Evolutionary conservation across 2,113 vertebrate genomes (phyloP).

Genomic region (Collichthys lucidus): DNA sequence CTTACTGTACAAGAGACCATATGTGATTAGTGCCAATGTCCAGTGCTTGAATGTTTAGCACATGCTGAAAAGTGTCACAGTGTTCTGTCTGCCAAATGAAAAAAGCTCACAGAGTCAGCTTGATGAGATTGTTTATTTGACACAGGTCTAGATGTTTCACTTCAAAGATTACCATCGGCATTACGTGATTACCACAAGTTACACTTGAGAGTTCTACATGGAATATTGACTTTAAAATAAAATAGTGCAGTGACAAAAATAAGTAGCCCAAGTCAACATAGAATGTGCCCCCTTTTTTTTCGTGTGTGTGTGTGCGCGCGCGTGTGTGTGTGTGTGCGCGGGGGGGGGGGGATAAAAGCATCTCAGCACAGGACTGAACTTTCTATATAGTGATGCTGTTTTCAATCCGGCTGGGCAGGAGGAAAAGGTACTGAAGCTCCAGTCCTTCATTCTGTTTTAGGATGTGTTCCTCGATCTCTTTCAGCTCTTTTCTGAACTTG

Average conservation of each 20-base stretch:
- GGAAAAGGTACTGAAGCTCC: slow-evolving; percentile 77
- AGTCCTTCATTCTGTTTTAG: slow-evolving; percentile 70
- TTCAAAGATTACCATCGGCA: background rate
- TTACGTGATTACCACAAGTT: no score
- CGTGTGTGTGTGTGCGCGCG: no score
- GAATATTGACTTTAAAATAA: background rate
- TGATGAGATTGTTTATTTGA: background rate
- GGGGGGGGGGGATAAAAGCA: no score
- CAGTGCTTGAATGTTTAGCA: background rate
- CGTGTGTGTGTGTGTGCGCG: background rate
- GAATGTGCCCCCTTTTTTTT: no score
- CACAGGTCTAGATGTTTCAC: background rate
- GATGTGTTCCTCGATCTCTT: slow-evolving; percentile 74
- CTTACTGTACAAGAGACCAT: background rate
- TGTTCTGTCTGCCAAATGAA: slow-evolving; percentile 4
- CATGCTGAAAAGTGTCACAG: background rate
- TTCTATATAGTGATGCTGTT: slow-evolving; percentile 85
- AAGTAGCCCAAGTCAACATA: no score
- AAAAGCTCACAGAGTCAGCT: background rate
- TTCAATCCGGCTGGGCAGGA: slow-evolving; percentile 80
- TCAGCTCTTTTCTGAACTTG: slow-evolving; percentile 72
- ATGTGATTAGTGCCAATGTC: background rate
- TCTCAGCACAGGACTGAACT: background rate
- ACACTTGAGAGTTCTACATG: background rate
- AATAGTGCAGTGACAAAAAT: background rate